Base-by-base conservation (phyloP, 2,888 invertebrate genomes). In the Oscheius sp. region DNA sequence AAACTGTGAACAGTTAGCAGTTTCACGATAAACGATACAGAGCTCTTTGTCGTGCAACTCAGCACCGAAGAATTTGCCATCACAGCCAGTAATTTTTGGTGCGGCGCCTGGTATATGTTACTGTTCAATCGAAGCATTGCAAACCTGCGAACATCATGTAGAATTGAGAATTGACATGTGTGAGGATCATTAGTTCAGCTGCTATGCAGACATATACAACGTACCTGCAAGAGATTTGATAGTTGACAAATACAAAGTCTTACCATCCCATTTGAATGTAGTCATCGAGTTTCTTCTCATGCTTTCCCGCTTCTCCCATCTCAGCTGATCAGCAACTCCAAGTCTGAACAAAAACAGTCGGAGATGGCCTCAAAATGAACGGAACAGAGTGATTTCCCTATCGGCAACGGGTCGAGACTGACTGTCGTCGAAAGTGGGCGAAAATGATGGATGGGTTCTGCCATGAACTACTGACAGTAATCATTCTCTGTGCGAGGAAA, bases 131-230 rank as follows among this genome's bases (percentile, higher is more conserved):
- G 21, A 21, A 21, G 21, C 21, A 21, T 21, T 13, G 7, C 21
- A 21, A 21, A 84, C 85, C 83, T 58, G 85, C 80, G 76, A 79
- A 85, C 50, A 84, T 78, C 82, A 84, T 82, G 72, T 84, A 85
- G 50, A 83, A 79, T 76, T 81, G 81, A 9, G 80, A 78, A 3
- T 79, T 76, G 9, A 82, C 79, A 35, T 79, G 79, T 2, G 79
- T 71, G 3, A 85, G 59, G 33, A 79, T 80, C 29, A 81, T 68
- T 2, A 82, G 60, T 63, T 84, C 82, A 0, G 81, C 79, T 5
- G 77, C 79, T 4, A 85, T 42, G 47, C 80, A 79, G 9, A 82
- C 70, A 32, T 74, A 76, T 0, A 77, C 37, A 10, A 77, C 78
- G 70, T 81, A 84, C 62, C 76, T 63, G 21, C 21, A 55, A 55